A percentile compares a stretch with the other conserved stretches of the same genome.
These are phyloP conservation scores for Stenopsyche tienmushanensis DNA, from an alignment of 1,140 invertebrate genomes.

Conservation along the genomic window DNA sequence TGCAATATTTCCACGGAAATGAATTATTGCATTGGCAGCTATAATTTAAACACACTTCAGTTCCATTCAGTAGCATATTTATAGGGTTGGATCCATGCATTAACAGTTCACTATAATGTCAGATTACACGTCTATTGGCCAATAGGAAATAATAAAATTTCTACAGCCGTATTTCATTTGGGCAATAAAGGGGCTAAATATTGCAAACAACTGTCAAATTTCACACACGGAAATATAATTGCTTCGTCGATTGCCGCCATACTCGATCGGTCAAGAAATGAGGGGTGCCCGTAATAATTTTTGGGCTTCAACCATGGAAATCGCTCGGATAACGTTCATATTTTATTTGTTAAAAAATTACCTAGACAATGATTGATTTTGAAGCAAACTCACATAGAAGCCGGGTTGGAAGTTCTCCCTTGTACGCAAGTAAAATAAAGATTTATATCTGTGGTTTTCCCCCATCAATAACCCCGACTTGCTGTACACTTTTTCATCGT, in stretches of 20 bases:
- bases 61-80: no score
- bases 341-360: not conserved
- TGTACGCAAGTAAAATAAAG: not conserved
- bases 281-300: no score
- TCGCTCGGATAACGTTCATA: not conserved
- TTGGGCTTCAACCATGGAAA: not conserved
- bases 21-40: not conserved
- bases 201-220: conserved; percentile 18
- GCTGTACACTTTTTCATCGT: conserved; percentile 36
- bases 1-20: no score
- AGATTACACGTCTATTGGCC: no score
- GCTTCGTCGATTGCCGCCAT: not conserved
- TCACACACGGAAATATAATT: conserved; percentile 8
- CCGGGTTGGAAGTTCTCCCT: not conserved
- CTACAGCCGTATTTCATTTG: not conserved
- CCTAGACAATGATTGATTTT: conserved; percentile 4
- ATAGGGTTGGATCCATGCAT: no score
- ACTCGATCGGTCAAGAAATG: not conserved
- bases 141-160: no score
- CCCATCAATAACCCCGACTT: conserved; percentile 14
- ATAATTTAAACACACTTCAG: no score
- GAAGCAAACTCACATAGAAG: no score
- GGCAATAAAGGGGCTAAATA: not conserved
- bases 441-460: conserved; percentile 23
- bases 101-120: no score